Evolutionary conservation across 2,113 vertebrate genomes (phyloP).

Genomic region (Upupa epops): DNA sequence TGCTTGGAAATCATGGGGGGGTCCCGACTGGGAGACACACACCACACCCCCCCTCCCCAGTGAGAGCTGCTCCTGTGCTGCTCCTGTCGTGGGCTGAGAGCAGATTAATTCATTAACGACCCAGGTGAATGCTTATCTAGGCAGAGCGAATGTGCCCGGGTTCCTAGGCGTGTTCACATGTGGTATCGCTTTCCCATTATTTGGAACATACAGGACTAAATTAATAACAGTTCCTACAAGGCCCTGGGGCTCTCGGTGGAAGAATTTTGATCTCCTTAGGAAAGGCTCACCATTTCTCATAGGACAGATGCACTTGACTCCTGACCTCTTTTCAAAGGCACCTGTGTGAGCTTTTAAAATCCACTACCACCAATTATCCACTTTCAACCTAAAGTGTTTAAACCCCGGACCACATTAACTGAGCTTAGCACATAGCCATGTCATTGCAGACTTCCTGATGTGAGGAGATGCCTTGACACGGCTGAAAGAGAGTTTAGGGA

Average conservation of each 20-base stretch:
- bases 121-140: slow-evolving; percentile 74
- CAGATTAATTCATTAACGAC: slow-evolving; percentile 57
- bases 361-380: slow-evolving; percentile 93
- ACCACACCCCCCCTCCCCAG: neutral
- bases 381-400: slow-evolving; percentile 90
- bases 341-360: slow-evolving; percentile 89
- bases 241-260: slow-evolving; percentile 77
- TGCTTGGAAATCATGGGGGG: rapidly evolving
- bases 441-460: slow-evolving; percentile 85
- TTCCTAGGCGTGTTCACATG: slow-evolving; percentile 76
- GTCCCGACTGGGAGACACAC: neutral
- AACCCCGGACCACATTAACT: slow-evolving; percentile 81
- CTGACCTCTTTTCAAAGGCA: slow-evolving; percentile 93
- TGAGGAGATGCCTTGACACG: slow-evolving; percentile 81
- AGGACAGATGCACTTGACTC: slow-evolving; percentile 91
- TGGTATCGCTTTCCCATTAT: slow-evolving; percentile 82
- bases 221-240: slow-evolving; percentile 85
- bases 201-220: slow-evolving; percentile 84
- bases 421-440: slow-evolving; percentile 83
- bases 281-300: slow-evolving; percentile 81
- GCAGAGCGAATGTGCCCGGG: slow-evolving; percentile 48
- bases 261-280: slow-evolving; percentile 83
- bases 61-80: slow-evolving; percentile 30
- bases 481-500: slow-evolving; percentile 83
- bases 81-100: slow-evolving; percentile 41